phyloP scores from a whole-genome alignment of 2,797 vertebrate species.

The Myotis myotis region DNA sequence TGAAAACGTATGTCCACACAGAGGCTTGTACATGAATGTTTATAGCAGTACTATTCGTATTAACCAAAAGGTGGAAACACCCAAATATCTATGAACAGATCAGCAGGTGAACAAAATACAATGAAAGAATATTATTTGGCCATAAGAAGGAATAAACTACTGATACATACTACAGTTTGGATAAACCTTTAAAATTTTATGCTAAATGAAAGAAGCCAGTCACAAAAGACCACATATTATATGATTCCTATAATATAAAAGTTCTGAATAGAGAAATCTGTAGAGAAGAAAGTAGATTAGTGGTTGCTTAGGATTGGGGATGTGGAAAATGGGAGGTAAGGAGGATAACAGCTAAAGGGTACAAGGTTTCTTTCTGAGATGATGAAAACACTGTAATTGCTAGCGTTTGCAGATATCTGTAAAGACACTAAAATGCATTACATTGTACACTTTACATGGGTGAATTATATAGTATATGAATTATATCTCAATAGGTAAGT shows the following conservation, averaged over 20 bases:
- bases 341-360: background rate
- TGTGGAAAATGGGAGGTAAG: background rate
- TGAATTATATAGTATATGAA: background rate
- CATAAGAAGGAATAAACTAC: background rate
- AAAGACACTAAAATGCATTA: background rate
- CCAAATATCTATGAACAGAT: background rate
- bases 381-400: background rate
- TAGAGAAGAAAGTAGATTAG: background rate
- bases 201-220: too few relatives aligned
- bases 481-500: background rate
- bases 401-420: background rate
- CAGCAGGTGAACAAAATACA: background rate
- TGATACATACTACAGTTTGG: background rate
- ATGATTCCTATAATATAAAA: too few relatives aligned
- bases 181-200: background rate
- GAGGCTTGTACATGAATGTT: too few relatives aligned
- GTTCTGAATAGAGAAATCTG: background rate
- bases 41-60: too few relatives aligned
- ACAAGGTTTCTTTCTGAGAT: background rate
- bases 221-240: too few relatives aligned
- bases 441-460: background rate
- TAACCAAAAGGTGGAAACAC: background rate
- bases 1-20: too few relatives aligned
- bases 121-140: background rate
- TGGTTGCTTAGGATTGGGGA: background rate